phyloP scores from a whole-genome alignment of 2,888 invertebrate genomes.

The Tortrix viridana region DNA sequence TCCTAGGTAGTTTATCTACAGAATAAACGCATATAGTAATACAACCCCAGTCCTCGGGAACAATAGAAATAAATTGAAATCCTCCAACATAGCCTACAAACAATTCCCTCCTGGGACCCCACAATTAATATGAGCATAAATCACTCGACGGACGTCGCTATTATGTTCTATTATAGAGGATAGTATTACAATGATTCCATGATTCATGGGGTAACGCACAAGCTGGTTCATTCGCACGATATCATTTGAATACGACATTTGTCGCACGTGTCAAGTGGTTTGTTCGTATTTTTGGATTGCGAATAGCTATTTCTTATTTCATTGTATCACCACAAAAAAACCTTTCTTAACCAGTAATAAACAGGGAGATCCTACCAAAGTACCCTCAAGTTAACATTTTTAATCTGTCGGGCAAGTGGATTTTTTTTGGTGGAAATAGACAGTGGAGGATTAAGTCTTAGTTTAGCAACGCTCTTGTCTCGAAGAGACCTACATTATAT shows the following conservation, averaged over 20 bases:
- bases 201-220: slow-evolving; percentile 13
- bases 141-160: slow-evolving; percentile 49
- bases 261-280: slow-evolving; percentile 29
- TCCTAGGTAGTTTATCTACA: slow-evolving; percentile 46
- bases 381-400: too few relatives aligned
- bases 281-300: background rate
- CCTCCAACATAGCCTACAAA: slow-evolving; percentile 52
- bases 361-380: too few relatives aligned
- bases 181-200: slow-evolving; percentile 34
- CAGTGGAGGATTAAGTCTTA: too few relatives aligned
- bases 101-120: slow-evolving; percentile 54
- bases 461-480: too few relatives aligned
- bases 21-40: slow-evolving; percentile 50
- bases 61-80: slow-evolving; percentile 59
- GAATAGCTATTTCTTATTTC: too few relatives aligned
- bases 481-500: too few relatives aligned
- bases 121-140: slow-evolving; percentile 70
- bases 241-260: slow-evolving; percentile 16
- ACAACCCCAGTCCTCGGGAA: slow-evolving; percentile 41
- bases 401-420: too few relatives aligned
- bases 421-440: too few relatives aligned
- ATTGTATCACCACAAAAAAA: too few relatives aligned
- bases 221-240: slow-evolving; percentile 19
- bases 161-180: slow-evolving; percentile 43
- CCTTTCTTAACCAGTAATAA: too few relatives aligned